Evolutionary conservation across 92 coral and sea anemone species (phyloP), one percentile per base, ranked within the genome.

Genomic region (Porites lobata): DNA sequence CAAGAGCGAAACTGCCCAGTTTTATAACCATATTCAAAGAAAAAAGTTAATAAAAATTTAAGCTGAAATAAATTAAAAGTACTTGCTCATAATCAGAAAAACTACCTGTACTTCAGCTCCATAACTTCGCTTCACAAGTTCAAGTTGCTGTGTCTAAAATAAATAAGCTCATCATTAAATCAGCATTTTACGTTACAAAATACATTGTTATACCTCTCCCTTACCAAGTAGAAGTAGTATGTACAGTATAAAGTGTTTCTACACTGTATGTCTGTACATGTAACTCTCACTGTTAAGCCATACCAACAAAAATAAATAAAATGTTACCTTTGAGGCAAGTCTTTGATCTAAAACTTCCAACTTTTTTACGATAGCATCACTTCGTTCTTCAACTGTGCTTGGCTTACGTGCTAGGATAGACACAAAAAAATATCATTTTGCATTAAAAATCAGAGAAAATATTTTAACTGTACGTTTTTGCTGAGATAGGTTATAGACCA

Each of bases 371-470:
- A 97, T 95, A 62, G 98, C 93, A 32, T 97, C 99, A 92, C 96
- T 97, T 50, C 99, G 88, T 64, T 97, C 99, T 89, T 97, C 99
- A 57, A 97, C 85, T 67, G 98, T 92, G 88, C 96, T 94, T 73
- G 97, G 93, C 77, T 94, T 97, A 50, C 93, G 91, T 21, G 84
- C 99, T 96, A 59, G 9, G 21, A 64, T 13, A 56, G 21, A 80
- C 15, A 71, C 43, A 53, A 38, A 21, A 80, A 8, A 3, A 52
- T 38, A 50, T 65, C 2, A 59, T 15, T 9, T 9, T 8, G 43
- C 32, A 13, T 54, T 13, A 86, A 11, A 43, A 38, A 38, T 38
- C 47, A 38, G 47, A 38, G 47, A 38, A 38, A 38, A 38, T 3
- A 38, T 38, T 3, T 38, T 38, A 38, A 38, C 47, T 38, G 47